Conservation (phyloP, 2,888 invertebrate species). For the Idaea biselata region DNA sequence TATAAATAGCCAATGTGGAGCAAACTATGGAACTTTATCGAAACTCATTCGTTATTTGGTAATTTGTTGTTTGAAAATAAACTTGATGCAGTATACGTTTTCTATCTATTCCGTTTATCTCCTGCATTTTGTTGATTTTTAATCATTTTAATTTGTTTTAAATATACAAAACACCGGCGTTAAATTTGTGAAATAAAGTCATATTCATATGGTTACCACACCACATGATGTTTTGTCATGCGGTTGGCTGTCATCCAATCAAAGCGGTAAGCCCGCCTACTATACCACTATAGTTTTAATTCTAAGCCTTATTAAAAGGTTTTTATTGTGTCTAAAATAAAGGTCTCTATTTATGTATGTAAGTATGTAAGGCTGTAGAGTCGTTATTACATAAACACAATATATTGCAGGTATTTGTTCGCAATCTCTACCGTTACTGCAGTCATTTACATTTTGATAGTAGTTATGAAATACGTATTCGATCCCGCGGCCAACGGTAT, state of each 20-base stretch:
- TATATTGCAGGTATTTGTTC: constrained; percentile 19
- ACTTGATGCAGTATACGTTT: neutral
- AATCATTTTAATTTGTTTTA: too few relatives aligned
- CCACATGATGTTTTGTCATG: neutral
- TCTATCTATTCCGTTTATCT: too few relatives aligned
- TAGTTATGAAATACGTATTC: constrained; percentile 21
- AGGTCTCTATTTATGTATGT: too few relatives aligned
- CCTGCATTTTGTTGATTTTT: too few relatives aligned
- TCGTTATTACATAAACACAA: constrained; percentile 5
- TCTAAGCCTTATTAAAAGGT: too few relatives aligned
- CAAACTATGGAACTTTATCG: neutral
- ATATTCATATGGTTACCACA: neutral
- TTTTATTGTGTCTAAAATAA: neutral
- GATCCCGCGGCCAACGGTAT: constrained; percentile 20
- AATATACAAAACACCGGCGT: neutral
- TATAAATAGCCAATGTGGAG: neutral
- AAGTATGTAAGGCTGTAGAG: neutral
- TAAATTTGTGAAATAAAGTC: neutral
- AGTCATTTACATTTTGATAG: constrained; percentile 26
- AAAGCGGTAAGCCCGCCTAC: too few relatives aligned
- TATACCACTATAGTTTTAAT: too few relatives aligned
- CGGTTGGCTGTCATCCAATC: neutral
- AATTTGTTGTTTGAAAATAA: neutral
- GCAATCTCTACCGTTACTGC: constrained; percentile 21
- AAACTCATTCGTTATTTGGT: neutral